These are phyloP conservation scores for Carassius auratus DNA, from an alignment of 2,113 vertebrate genomes.

Conservation along the genomic window DNA sequence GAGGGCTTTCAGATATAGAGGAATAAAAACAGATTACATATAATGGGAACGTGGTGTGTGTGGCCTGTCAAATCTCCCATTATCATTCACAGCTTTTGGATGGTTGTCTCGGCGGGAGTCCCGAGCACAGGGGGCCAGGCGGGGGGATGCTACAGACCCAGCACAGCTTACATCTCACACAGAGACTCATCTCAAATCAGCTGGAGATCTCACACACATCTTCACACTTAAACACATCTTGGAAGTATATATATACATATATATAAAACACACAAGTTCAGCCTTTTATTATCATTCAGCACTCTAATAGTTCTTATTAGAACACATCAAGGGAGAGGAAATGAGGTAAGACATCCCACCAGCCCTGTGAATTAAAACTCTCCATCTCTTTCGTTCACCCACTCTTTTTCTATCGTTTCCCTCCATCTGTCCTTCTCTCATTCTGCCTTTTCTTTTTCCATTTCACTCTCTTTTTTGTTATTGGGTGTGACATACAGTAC, in stretches of 20 bases:
- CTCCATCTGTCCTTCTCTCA: constrained; percentile 17
- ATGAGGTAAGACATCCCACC: constrained; percentile 65
- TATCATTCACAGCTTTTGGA: constrained; percentile 39
- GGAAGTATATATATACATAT: not conserved
- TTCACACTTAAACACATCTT: constrained; percentile 10
- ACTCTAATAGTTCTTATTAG: constrained; percentile 66
- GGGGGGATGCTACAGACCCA: constrained; percentile 29
- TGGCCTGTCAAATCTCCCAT: constrained; percentile 50
- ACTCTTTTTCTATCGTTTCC: constrained; percentile 12
- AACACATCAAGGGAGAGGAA: constrained; percentile 65
- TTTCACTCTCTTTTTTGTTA: constrained; percentile 26
- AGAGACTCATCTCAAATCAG: not conserved
- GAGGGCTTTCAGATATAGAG: constrained; percentile 48
- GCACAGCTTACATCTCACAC: constrained; percentile 32
- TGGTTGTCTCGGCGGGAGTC: constrained; percentile 7
- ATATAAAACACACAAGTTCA: not conserved
- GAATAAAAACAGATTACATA: constrained; percentile 62
- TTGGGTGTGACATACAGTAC: not conserved
- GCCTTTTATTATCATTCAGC: constrained; percentile 65
- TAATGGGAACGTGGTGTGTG: constrained; percentile 35
- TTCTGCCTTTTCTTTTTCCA: constrained; percentile 7
- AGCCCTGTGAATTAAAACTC: constrained; percentile 52
- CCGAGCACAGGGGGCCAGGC: not conserved
- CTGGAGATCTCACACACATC: constrained; percentile 22
- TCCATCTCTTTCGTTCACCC: constrained; percentile 25